These are phyloP conservation scores for Cotesia vestalis DNA, from an alignment of 1,140 invertebrate genomes.

Conservation along the genomic window DNA sequence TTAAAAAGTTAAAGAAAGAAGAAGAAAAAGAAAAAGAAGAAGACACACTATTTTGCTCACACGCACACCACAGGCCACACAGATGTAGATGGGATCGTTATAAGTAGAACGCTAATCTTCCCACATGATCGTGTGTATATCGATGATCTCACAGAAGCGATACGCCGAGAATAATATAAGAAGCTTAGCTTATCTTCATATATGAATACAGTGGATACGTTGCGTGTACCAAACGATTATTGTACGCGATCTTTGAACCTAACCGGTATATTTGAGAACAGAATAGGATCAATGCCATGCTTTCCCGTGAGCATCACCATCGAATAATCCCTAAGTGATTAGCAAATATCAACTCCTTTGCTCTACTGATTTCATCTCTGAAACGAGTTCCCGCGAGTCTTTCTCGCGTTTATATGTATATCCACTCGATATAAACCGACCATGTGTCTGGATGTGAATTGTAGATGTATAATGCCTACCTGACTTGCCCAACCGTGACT, in stretches of 20 bases:
- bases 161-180: not conserved
- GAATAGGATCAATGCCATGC: not conserved
- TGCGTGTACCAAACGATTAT: not conserved
- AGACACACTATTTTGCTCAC: not conserved
- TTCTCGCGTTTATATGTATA: constrained; percentile 14
- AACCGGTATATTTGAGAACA: not conserved
- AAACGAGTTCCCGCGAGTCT: constrained; percentile 25
- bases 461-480: not conserved
- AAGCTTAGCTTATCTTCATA: not conserved
- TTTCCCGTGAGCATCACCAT: constrained; percentile 4
- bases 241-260: not conserved
- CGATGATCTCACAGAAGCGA: constrained; percentile 7
- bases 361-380: not conserved
- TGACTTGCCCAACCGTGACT: constrained; percentile 26
- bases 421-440: too few relatives aligned
- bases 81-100: not conserved
- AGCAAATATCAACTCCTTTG: constrained; percentile 8
- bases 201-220: not conserved
- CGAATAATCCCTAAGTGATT: not conserved
- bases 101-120: constrained; percentile 9
- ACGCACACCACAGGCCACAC: too few relatives aligned
- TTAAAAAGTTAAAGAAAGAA: not conserved
- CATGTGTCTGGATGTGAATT: too few relatives aligned
- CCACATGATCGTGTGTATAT: not conserved
- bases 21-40: not conserved